phyloP scores from a whole-genome alignment of 2,797 vertebrate genomes.

The Helostoma temminkii region DNA sequence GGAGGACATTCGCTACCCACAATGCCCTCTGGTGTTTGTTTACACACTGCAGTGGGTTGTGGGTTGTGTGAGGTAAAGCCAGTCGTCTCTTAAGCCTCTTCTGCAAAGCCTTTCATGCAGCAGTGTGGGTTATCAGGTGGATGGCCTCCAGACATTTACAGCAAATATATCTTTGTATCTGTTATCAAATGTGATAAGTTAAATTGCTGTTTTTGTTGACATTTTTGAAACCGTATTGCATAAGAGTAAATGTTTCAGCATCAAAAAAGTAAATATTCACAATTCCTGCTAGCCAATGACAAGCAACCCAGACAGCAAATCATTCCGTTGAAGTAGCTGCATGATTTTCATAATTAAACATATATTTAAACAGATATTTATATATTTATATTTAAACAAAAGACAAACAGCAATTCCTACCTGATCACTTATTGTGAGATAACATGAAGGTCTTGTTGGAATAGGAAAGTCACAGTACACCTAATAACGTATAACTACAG shows the following conservation, averaged over 20 bases:
- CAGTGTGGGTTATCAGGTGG: slow-evolving; percentile 31
- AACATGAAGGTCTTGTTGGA: not conserved
- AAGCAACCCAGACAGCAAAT: slow-evolving; percentile 25
- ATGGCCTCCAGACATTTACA: slow-evolving; percentile 33
- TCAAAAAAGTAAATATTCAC: slow-evolving; percentile 34
- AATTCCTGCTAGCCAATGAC: slow-evolving; percentile 19
- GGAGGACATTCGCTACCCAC: slow-evolving; percentile 63
- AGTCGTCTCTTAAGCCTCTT: slow-evolving; percentile 49
- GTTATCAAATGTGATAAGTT: not conserved
- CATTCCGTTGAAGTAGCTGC: slow-evolving; percentile 13
- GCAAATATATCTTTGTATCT: slow-evolving; percentile 14
- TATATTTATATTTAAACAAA: no score
- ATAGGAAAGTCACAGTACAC: not conserved
- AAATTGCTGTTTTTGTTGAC: slow-evolving; percentile 27
- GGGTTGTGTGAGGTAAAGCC: slow-evolving; percentile 61
- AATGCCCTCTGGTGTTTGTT: slow-evolving; percentile 79
- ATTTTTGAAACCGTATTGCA: slow-evolving; percentile 25
- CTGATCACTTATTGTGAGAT: slow-evolving; percentile 26
- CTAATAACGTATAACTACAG: not conserved
- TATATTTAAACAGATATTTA: no score
- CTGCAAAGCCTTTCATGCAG: slow-evolving; percentile 48
- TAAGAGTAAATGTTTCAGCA: slow-evolving; percentile 13
- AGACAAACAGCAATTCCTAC: slow-evolving; percentile 25
- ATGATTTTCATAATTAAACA: no score
- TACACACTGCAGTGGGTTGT: slow-evolving; percentile 61